These are phyloP conservation scores for Chymomyza fuscimana DNA, from an alignment of 2,888 invertebrate genomes.

Conservation along the genomic window DNA sequence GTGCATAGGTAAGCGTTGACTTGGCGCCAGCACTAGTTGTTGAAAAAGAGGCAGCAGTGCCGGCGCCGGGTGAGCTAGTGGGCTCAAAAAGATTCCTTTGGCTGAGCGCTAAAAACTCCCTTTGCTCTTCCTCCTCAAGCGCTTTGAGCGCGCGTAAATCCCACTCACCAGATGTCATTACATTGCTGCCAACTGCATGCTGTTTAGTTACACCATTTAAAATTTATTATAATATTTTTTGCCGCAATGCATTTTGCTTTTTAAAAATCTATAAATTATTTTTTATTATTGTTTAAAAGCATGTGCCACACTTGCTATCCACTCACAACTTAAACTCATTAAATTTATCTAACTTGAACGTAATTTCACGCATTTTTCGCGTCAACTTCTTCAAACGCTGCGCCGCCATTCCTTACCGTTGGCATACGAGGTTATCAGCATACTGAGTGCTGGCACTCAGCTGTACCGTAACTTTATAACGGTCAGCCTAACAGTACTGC, in stretches of 20 bases:
- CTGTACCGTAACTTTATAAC: constrained; percentile 61
- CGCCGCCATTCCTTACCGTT: constrained; percentile 46
- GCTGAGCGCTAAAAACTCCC: constrained; percentile 77
- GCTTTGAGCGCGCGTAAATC: constrained; percentile 79
- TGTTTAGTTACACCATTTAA: neutral
- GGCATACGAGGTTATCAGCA: constrained; percentile 57
- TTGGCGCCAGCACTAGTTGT: constrained; percentile 20
- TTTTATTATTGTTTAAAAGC: neutral
- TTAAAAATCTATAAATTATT: neutral
- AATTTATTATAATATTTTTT: neutral
- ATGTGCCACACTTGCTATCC: constrained; percentile 25
- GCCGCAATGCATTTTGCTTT: neutral
- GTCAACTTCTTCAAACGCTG: neutral
- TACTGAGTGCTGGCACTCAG: constrained; percentile 50
- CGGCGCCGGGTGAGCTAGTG: constrained; percentile 52
- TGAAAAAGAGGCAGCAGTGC: constrained; percentile 25
- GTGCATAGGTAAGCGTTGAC: constrained; percentile 60
- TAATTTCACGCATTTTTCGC: neutral
- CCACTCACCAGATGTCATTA: constrained; percentile 80
- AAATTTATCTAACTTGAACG: neutral
- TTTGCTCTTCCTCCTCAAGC: constrained; percentile 79
- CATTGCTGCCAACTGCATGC: neutral
- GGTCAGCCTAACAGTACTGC: constrained; percentile 25
- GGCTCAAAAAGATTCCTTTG: constrained; percentile 76
- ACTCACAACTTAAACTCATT: constrained; percentile 30